Percentiles rank a stretch among this genome's conserved stretches.
phyloP scores from a whole-genome alignment of 2,113 vertebrate species.

The Otolemur garnettii region DNA sequence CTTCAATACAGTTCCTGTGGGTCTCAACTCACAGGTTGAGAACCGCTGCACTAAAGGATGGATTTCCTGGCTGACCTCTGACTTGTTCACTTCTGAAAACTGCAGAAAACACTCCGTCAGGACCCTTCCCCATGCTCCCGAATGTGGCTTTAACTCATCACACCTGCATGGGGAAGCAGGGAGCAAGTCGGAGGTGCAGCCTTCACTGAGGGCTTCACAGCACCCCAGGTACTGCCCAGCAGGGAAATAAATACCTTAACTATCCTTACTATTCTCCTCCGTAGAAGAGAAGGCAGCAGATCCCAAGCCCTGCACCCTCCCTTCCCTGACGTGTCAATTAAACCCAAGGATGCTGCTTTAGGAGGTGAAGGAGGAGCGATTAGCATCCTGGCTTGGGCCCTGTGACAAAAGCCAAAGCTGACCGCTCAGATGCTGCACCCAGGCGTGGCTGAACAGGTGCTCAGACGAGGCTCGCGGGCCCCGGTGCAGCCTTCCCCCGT shows the following conservation, averaged over 20 bases:
- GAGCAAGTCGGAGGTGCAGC: no score
- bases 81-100: not conserved
- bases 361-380: not conserved
- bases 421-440: fast-evolving
- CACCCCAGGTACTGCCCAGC: not conserved
- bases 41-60: no score
- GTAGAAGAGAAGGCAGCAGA: not conserved
- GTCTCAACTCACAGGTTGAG: no score
- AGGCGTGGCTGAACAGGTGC: fast-evolving
- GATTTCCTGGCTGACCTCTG: not conserved
- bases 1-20: no score
- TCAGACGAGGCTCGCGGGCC: fast-evolving
- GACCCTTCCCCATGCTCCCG: not conserved
- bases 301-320: no score
- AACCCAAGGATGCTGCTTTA: not conserved
- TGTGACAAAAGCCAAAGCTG: fast-evolving
- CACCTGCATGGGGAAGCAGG: fast-evolving
- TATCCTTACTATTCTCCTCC: not conserved
- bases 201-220: no score
- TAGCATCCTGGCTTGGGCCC: not conserved
- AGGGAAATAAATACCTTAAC: not conserved
- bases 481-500: not conserved
- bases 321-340: not conserved
- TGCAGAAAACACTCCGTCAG: not conserved
- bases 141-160: not conserved